Percentiles rank a stretch among this genome's conserved stretches.
phyloP scores from a whole-genome alignment of 2,797 vertebrate species.

The Characodon lateralis region DNA sequence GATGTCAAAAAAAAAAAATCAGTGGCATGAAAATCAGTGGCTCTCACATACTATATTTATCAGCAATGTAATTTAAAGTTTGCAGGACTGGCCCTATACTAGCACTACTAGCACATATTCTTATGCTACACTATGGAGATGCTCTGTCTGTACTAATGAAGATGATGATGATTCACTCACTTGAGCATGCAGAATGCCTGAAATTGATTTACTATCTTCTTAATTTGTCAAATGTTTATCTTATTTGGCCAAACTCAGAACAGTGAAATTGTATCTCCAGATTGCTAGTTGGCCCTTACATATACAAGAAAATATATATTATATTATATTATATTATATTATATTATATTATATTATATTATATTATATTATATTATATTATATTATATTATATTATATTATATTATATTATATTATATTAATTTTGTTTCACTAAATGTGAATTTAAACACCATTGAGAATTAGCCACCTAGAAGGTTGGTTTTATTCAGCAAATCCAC shows the following conservation, averaged over 20 bases:
- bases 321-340: no score
- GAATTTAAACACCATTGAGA: no score
- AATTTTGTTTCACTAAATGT: no score
- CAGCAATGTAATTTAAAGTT: not conserved
- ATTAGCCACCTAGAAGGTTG: no score
- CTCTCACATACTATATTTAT: not conserved
- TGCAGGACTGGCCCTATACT: not conserved
- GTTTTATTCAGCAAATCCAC: no score
- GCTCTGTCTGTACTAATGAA: not conserved
- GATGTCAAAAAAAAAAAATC: not conserved
- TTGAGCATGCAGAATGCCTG: not conserved
- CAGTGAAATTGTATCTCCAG: not conserved
- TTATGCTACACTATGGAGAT: not conserved
- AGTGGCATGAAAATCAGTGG: not conserved
- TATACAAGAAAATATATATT: not conserved
- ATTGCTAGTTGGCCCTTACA: not conserved
- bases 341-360: no score
- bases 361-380: no score
- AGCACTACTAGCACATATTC: not conserved
- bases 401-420: no score
- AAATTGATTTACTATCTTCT: not conserved
- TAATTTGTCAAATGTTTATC: not conserved
- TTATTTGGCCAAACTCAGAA: not conserved
- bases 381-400: no score
- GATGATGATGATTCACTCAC: not conserved